Evolutionary conservation across 2,888 invertebrate species (phyloP), one percentile per base, ranked within the genome.

Genomic region (Hydrotaea cyrtoneurina): DNA sequence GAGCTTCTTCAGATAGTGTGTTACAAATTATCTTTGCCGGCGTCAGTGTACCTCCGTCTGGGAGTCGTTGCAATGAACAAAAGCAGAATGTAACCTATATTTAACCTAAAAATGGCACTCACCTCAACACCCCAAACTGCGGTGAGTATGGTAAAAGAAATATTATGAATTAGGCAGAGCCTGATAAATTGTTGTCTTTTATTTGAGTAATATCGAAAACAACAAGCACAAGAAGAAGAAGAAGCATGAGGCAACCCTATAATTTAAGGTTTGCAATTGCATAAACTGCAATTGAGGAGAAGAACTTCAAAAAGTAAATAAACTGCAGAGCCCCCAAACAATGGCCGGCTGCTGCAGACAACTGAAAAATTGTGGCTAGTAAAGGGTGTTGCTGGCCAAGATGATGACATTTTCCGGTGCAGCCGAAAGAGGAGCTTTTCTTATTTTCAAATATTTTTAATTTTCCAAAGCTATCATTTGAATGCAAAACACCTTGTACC

Each of bases 61-160:
- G n/a, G n/a, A n/a, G 78, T 74, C 71, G 64, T 74, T 62, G 17
- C 53, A 11, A 31, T 72, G 71, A 72, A 26, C 31, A 76, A 43
- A 72, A 19, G 76, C 78, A 4, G 7, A 39, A 59, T 77, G 78
- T 81, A 84, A 84, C 84, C 84, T 81, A 81, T 84, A 84, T 84
- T 84, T 84, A 84, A 84, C 84, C 84, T 81, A 81, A 84, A 84
- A 84, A 84, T 84, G 84, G 81, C 84, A 84, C 81, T 84, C 81
- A 81, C 81, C 78, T 81, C 76, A 81, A 81, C 84, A 84, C 84
- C 84, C 75, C 72, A 75, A 55, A 13, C n/a, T n/a, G n/a, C 71
- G 43, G 62, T 64, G 39, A 46, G 50, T 13, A 50, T 50, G n/a
- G 36, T 53, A 75, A 69, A 43, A 23, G 57, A 59, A 59, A 59